Evolutionary conservation across 1,140 invertebrate species (phyloP), one percentile per base, ranked within the genome.

Genomic region (Littorina saxatilis): DNA sequence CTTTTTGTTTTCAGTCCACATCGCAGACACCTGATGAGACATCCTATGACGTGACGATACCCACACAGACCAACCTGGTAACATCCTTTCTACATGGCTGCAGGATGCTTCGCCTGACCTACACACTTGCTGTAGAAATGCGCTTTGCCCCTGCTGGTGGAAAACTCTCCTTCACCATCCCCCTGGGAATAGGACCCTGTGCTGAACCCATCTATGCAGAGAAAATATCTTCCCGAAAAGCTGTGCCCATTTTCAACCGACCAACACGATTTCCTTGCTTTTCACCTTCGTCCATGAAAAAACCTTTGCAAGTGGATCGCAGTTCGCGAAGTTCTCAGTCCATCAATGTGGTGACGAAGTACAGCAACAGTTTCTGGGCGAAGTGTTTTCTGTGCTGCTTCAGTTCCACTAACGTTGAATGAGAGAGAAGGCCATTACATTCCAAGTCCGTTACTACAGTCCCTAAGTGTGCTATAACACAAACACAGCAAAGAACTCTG

Each of bases 241-340:
- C 84, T 20, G 86, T 90, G 55, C 89, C 89, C 2, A 52, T 89
- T 29, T 90, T 90, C 79, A 88, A 88, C 29, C 43, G 87, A 37
- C 85, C 89, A 4, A 82, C 84, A 35, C 68, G 89, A 13, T 90
- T 89, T 83, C 89, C 89, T 15, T 82, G 85, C 47, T 89, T 89
- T 82, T 86, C 88, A 37, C 80, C 76, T 17, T 66, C 79, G 29
- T 47, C 82, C 39, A 74, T 29, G 23, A 72, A 73, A 32, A 76
- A 20, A 7, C 37, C 50, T 15, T 37, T 66, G 15, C 63, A 37
- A 27, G n/a, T 52, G 37, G 35, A 39, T 13, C 76, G 78, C 27
- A 77, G 72, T 20, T 83, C 82, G 3, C 70, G 55, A 29, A 79
- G 77, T 27, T 79, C 77, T 1, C 78, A 76, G 50, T 76, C 73